A percentile compares a stretch with the other conserved stretches of the same genome.
These are phyloP conservation scores for Gastrophryne carolinensis DNA, from an alignment of 2,797 vertebrate genomes.

Conservation along the genomic window DNA sequence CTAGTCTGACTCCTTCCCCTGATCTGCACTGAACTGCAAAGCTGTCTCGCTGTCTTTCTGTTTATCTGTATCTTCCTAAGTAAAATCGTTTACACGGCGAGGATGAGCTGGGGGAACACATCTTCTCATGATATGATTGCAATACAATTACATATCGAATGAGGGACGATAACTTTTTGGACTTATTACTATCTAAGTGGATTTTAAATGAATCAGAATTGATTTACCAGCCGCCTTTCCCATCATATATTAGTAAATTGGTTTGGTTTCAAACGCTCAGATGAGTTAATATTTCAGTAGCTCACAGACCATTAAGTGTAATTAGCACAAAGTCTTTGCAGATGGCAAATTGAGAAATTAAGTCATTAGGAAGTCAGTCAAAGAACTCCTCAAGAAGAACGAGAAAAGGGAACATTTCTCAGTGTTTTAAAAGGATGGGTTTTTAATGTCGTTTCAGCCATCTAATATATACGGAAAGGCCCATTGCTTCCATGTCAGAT, in stretches of 20 bases:
- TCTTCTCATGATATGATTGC: background rate
- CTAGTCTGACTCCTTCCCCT: too few relatives aligned
- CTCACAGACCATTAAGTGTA: conserved; percentile 63
- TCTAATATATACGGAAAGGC: conserved; percentile 28
- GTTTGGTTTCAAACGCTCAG: conserved; percentile 58
- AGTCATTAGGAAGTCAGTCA: conserved; percentile 64
- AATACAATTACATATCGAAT: conserved; percentile 43
- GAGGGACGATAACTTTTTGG: conserved; percentile 48
- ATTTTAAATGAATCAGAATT: conserved; percentile 55
- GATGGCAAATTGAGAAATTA: conserved; percentile 63
- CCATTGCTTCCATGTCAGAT: conserved; percentile 17
- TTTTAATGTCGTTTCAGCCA: conserved; percentile 25
- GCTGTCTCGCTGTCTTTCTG: too few relatives aligned
- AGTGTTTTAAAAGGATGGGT: conserved; percentile 17
- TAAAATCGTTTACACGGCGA: too few relatives aligned
- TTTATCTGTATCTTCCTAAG: too few relatives aligned
- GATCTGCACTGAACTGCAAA: too few relatives aligned
- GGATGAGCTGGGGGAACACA: too few relatives aligned
- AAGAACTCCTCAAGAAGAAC: conserved; percentile 55
- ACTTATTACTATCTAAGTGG: conserved; percentile 56
- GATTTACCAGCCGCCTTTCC: conserved; percentile 55
- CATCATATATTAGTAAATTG: conserved; percentile 61
- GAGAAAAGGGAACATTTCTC: conserved; percentile 46
- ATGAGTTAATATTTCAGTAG: conserved; percentile 63
- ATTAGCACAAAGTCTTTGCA: conserved; percentile 61